A percentile compares a stretch with the other conserved stretches of the same genome.
Evolutionary conservation across 2,113 vertebrate species (phyloP).

Genomic region (Circaetus gallicus): DNA sequence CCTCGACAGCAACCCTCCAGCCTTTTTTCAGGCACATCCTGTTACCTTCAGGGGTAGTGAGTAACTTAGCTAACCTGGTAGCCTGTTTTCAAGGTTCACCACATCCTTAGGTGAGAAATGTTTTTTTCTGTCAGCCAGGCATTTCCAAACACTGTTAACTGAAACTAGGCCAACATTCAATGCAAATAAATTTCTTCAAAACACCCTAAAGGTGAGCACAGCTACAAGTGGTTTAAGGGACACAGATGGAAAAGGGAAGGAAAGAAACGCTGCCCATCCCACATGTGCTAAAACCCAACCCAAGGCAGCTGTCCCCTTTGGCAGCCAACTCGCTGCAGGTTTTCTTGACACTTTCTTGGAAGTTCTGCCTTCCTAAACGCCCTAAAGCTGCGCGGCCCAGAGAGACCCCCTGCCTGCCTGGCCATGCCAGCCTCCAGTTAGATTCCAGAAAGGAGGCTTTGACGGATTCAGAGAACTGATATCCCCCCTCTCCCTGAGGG

Average conservation of each 20-base stretch:
- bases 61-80: background rate
- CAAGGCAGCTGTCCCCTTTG: background rate
- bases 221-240: background rate
- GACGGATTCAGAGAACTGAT: background rate
- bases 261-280: background rate
- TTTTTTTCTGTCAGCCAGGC: background rate
- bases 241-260: background rate
- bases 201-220: background rate
- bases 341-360: background rate
- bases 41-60: background rate
- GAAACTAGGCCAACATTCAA: slow-evolving; percentile 8
- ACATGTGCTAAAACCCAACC: background rate
- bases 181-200: background rate
- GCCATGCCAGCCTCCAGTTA: background rate
- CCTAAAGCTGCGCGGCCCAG: background rate
- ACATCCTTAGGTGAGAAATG: slow-evolving; percentile 11
- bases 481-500: background rate
- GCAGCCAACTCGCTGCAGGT: background rate
- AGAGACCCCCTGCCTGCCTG: background rate
- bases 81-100: slow-evolving; percentile 26
- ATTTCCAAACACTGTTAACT: slow-evolving; percentile 22
- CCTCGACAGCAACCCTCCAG: background rate
- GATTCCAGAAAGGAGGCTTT: background rate
- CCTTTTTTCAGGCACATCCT: background rate
- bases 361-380: background rate